These are phyloP conservation scores for Microtus californicus DNA, from an alignment of 2,797 vertebrate genomes.

Conservation along the genomic window DNA sequence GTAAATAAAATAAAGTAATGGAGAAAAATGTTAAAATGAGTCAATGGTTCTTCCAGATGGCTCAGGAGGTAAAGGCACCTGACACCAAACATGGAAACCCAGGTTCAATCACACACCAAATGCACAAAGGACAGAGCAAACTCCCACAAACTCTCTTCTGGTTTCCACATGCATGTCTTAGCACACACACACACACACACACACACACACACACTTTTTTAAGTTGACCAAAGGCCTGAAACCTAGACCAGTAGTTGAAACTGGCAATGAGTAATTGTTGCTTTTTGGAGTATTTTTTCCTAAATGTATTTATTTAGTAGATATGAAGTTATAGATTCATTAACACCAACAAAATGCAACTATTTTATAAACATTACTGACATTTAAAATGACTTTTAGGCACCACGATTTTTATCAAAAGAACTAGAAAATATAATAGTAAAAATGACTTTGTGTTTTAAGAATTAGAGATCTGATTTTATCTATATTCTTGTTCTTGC, in stretches of 20 bases:
- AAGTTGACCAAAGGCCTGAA: background rate
- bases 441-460: slow-evolving; percentile 51
- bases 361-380: slow-evolving; percentile 39
- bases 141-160: background rate
- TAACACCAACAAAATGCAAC: slow-evolving; percentile 31
- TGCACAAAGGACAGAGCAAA: background rate
- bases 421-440: slow-evolving; percentile 66
- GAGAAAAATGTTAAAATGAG: background rate
- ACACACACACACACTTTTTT: background rate
- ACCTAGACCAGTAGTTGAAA: background rate
- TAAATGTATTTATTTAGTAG: slow-evolving; percentile 65
- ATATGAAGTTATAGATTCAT: slow-evolving; percentile 41
- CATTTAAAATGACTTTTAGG: slow-evolving; percentile 62
- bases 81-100: background rate
- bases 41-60: background rate
- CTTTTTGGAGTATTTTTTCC: background rate
- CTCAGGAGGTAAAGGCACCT: background rate
- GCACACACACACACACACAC: background rate
- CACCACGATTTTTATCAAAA: slow-evolving; percentile 64
- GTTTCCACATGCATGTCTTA: background rate
- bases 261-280: background rate
- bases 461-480: slow-evolving; percentile 61
- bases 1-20: background rate
- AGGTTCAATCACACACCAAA: background rate
- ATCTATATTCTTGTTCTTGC: slow-evolving; percentile 8